Evolutionary conservation across 2,113 vertebrate genomes (phyloP), one percentile per base, ranked within the genome.

Genomic region (Phrynocephalus versicolor): DNA sequence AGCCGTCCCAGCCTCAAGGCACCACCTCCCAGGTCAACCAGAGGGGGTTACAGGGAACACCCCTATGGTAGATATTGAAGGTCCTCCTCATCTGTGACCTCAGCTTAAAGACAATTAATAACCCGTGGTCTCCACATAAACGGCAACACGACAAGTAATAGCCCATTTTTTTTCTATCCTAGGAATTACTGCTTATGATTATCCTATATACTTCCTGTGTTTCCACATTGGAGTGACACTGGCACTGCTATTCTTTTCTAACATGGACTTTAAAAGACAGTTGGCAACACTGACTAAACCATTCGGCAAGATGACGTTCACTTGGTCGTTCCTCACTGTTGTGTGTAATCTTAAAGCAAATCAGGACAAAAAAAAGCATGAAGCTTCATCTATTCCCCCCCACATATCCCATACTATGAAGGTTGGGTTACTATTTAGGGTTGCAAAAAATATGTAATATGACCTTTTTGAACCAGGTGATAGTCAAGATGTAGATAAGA

Each of bases 1-100:
- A 93, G 96, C 84, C 97, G 98, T 92, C 96, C 97, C 90, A 97
- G 95, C 92, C 96, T 98, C 95, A 99, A 99, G 97, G 98, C 98
- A 89, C 97, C 98, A 33, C 94, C 97, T 74, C 94, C 97, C 93
- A 98, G 98, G 95, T 96, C 98, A 95, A 96, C 97, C 94, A 96
- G 98, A 97, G 98, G 97, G 95, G 97, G 96, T 94, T 99, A 98
- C 98, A 98, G 99, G 96, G 98, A 99, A 94, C 98, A 99, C 94
- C 99, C 99, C 92, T 99, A 99, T 97, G 98, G 98, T 98, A 99
- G 99, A 99, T 99, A 99, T 97, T 99, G 97, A 99, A 99, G 98
- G 97, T 97, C 97, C 95, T 97, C 92, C 94, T 96, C 95, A 96
- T 94, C 97, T 94, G 94, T 97, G 96, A 97, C 94, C 96, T 97